These are phyloP conservation scores for Atta texana DNA, from an alignment of 1,140 invertebrate genomes.

Conservation along the genomic window DNA sequence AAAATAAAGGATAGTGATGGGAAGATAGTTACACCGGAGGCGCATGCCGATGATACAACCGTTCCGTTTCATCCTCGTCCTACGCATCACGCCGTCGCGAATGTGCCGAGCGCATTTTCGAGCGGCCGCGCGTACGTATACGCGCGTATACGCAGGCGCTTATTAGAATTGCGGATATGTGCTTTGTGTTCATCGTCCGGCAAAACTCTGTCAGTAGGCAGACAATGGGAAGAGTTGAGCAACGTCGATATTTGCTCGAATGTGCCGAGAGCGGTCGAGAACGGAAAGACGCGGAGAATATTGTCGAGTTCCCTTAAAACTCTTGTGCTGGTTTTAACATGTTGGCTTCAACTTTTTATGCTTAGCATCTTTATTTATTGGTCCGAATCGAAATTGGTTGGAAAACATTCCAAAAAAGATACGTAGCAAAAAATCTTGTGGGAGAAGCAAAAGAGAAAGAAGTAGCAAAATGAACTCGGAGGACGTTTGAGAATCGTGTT, in stretches of 20 bases:
- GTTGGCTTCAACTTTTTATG: not conserved
- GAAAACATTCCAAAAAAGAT: not conserved
- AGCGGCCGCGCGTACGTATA: slow-evolving; percentile 55
- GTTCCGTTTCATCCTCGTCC: slow-evolving; percentile 57
- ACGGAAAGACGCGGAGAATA: slow-evolving; percentile 26
- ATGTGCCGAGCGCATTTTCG: slow-evolving; percentile 64
- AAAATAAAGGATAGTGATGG: slow-evolving; percentile 39
- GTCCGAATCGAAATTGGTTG: not conserved
- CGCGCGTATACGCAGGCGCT: slow-evolving; percentile 64
- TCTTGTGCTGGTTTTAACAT: not conserved
- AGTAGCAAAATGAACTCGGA: slow-evolving; percentile 23
- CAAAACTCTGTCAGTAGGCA: slow-evolving; percentile 79
- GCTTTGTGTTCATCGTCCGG: slow-evolving; percentile 83
- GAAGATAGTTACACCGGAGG: slow-evolving; percentile 61
- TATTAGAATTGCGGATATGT: slow-evolving; percentile 81
- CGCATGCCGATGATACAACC: slow-evolving; percentile 78
- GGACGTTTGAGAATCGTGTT: slow-evolving; percentile 77
- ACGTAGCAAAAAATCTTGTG: not conserved
- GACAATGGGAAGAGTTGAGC: slow-evolving; percentile 78
- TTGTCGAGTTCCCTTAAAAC: not conserved
- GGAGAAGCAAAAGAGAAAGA: not conserved
- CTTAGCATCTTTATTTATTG: not conserved
- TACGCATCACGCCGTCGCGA: slow-evolving; percentile 20
- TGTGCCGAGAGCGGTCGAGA: slow-evolving; percentile 41
- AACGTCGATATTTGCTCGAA: slow-evolving; percentile 69